Evolutionary conservation across 2,888 invertebrate genomes (phyloP).

Genomic region (Pyrochroa serraticornis): DNA sequence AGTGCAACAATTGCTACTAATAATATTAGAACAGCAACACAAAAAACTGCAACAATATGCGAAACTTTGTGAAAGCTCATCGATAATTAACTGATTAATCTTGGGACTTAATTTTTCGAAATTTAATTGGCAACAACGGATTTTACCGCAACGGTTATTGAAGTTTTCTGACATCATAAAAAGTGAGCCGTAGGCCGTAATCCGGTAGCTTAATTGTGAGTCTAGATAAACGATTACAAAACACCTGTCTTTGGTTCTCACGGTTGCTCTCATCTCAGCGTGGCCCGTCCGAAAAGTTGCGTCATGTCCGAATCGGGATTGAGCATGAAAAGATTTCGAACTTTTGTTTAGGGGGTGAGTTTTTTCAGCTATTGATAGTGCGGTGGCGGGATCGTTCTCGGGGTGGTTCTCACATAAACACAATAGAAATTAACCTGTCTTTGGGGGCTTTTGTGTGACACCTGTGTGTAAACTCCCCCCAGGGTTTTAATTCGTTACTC

Average conservation of each 20-base stretch:
- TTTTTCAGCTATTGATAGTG: conserved; percentile 28
- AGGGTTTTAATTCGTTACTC: too few relatives aligned
- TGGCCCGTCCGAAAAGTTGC: conserved; percentile 32
- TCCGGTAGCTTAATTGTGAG: conserved; percentile 56
- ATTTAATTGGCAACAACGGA: too few relatives aligned
- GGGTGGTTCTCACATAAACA: conserved; percentile 51
- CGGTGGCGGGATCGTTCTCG: conserved; percentile 2
- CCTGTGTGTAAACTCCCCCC: conserved; percentile 34
- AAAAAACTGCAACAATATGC: too few relatives aligned
- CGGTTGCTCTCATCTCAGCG: conserved; percentile 45
- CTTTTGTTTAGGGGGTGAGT: conserved; percentile 35
- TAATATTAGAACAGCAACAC: too few relatives aligned
- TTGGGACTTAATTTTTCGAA: too few relatives aligned
- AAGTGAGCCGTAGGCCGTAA: conserved; percentile 40
- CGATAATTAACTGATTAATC: too few relatives aligned
- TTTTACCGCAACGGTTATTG: too few relatives aligned
- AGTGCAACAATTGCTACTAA: too few relatives aligned
- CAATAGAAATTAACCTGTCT: conserved; percentile 52
- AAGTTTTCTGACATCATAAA: conserved; percentile 9
- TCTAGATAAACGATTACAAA: conserved; percentile 52
- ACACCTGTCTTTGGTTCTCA: conserved; percentile 56
- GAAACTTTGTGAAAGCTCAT: too few relatives aligned
- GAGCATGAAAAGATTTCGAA: conserved; percentile 11
- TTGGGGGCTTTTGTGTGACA: conserved; percentile 41
- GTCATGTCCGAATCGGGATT: conserved; percentile 22